phyloP scores from a whole-genome alignment of 1,140 invertebrate species.

The Chionoecetes opilio region DNA sequence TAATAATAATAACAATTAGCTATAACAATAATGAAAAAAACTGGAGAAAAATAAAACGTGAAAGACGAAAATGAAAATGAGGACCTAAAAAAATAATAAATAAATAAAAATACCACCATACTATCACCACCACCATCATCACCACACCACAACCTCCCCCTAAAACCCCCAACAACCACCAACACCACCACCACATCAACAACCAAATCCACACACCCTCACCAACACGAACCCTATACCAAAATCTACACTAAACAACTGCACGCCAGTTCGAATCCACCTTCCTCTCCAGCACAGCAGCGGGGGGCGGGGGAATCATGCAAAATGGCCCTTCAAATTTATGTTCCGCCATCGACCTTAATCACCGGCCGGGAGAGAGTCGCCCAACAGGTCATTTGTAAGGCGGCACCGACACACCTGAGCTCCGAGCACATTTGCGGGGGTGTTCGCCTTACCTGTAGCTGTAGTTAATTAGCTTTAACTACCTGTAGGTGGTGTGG shows the following conservation, averaged over 20 bases:
- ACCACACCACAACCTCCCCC: too few relatives aligned
- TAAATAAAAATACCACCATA: too few relatives aligned
- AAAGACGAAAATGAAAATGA: too few relatives aligned
- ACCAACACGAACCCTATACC: too few relatives aligned
- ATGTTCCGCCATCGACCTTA: not conserved
- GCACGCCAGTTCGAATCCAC: not conserved
- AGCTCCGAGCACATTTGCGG: constrained; percentile 14
- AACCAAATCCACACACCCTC: too few relatives aligned
- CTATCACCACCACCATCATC: too few relatives aligned
- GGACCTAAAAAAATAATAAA: too few relatives aligned
- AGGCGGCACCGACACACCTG: constrained; percentile 1
- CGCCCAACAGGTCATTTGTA: constrained; percentile 27
- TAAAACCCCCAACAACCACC: not conserved
- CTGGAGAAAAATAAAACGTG: too few relatives aligned
- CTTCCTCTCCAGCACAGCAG: constrained; percentile 2
- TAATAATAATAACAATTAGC: too few relatives aligned
- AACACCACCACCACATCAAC: not conserved
- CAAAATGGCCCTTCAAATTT: constrained; percentile 29
- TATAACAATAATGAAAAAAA: too few relatives aligned
- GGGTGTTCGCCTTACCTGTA: constrained; percentile 14
- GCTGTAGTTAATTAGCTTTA: constrained; percentile 1
- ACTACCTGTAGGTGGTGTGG: not conserved
- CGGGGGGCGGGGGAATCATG: not conserved
- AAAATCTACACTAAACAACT: too few relatives aligned
- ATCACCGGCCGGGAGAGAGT: constrained; percentile 1